Conservation (phyloP, 2,113 vertebrate genomes). For the Clupea harengus region DNA sequence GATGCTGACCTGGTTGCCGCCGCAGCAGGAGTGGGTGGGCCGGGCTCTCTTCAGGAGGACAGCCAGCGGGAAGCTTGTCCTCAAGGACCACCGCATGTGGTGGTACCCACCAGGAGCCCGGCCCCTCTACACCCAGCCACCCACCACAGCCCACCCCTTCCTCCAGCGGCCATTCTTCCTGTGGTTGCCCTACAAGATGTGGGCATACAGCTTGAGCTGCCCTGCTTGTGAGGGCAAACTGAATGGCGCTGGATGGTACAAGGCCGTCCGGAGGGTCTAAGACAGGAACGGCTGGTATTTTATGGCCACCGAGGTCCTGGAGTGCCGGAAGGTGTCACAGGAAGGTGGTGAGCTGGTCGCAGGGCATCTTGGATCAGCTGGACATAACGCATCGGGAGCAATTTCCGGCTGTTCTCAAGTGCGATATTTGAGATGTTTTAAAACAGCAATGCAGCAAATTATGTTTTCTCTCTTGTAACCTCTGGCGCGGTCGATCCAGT, state of each 20-base stretch:
- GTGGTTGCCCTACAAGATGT: constrained; percentile 27
- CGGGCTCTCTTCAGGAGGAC: background rate
- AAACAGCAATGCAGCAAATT: background rate
- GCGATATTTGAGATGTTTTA: background rate
- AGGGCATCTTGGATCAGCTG: constrained; percentile 32
- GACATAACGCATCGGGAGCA: constrained; percentile 20
- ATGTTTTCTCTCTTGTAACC: background rate
- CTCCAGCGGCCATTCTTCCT: constrained; percentile 26
- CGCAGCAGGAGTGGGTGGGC: constrained; percentile 29
- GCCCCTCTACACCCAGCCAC: constrained; percentile 12
- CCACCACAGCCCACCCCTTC: constrained; percentile 18
- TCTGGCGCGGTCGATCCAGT: background rate
- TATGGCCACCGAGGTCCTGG: constrained; percentile 33
- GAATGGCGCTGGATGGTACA: constrained; percentile 2
- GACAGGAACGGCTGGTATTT: constrained; percentile 36
- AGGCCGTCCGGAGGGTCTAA: constrained; percentile 21
- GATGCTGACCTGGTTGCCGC: too few species aligned
- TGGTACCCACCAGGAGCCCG: constrained; percentile 23
- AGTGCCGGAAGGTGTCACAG: constrained; percentile 10
- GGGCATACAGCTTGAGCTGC: constrained; percentile 13
- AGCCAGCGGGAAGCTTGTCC: background rate
- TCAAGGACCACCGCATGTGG: constrained; percentile 27
- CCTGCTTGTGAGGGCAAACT: background rate
- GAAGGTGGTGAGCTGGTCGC: constrained; percentile 26
- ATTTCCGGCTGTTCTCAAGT: constrained; percentile 37